Conservation (phyloP, 1,140 invertebrate genomes). For the Drosophila repleta region DNA sequence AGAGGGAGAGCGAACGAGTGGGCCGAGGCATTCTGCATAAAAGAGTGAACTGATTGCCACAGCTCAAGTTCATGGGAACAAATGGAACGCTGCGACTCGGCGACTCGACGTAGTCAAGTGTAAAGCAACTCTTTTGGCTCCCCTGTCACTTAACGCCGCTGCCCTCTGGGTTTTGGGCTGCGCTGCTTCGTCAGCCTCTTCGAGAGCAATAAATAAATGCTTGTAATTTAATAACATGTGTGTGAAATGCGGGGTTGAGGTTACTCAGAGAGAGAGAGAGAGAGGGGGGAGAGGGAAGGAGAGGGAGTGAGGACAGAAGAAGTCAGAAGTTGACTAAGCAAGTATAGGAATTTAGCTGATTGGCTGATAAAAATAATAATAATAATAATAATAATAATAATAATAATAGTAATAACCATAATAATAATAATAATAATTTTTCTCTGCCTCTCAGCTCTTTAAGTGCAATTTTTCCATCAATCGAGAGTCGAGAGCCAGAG, state of each 20-base stretch:
- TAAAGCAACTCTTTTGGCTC: constrained; percentile 26
- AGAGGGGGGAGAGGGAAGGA: neutral
- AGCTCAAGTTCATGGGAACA: constrained; percentile 72
- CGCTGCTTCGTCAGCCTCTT: neutral
- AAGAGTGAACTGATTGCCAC: constrained; percentile 52
- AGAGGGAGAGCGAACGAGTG: neutral
- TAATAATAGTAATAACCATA: too few relatives aligned
- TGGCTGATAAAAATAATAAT: too few relatives aligned
- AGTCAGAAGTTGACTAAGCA: neutral
- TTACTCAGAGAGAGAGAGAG: neutral
- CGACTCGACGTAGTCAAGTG: constrained; percentile 60
- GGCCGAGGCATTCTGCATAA: constrained; percentile 53
- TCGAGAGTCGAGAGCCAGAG: too few relatives aligned
- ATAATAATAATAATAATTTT: too few relatives aligned
- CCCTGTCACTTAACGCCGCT: neutral
- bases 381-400: too few relatives aligned
- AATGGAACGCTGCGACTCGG: constrained; percentile 50
- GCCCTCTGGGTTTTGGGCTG: neutral
- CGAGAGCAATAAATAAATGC: constrained; percentile 20
- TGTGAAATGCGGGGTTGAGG: constrained; percentile 17
- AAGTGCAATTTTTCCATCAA: too few relatives aligned
- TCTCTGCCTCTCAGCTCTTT: too few relatives aligned
- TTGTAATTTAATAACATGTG: constrained; percentile 35
- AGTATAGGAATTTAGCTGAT: neutral
- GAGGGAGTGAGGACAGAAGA: too few relatives aligned